Percentiles rank a stretch among this genome's conserved stretches.
phyloP scores from a whole-genome alignment of 1,140 invertebrate species.

The Bombus sylvicola region DNA sequence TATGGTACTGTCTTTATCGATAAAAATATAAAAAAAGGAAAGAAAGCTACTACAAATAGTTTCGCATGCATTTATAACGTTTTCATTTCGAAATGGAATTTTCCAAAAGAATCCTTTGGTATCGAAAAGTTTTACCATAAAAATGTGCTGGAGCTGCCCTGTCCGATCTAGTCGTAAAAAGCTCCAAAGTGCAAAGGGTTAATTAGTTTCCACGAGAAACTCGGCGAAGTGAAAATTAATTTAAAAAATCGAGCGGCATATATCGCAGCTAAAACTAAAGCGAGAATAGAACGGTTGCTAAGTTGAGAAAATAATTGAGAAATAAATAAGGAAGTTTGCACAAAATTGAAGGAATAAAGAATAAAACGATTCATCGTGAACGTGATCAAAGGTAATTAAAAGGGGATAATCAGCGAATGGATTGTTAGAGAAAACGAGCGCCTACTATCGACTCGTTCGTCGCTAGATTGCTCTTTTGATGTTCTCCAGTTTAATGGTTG shows the following conservation, averaged over 20 bases:
- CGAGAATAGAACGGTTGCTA: not conserved
- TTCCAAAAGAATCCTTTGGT: not conserved
- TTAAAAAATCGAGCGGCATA: not conserved
- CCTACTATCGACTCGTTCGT: not conserved
- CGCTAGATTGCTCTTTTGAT: constrained; percentile 32
- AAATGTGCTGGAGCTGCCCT: not conserved
- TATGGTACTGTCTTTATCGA: too few species aligned
- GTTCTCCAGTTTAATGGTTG: not conserved
- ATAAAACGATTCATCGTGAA: not conserved
- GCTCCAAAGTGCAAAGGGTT: not conserved
- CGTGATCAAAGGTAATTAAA: constrained; percentile 3
- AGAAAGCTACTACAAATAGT: too few species aligned
- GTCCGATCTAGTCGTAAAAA: not conserved
- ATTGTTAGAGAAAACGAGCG: not conserved
- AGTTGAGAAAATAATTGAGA: not conserved
- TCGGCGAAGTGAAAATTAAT: not conserved
- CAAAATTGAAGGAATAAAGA: not conserved
- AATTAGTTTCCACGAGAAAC: not conserved
- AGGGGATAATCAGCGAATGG: constrained; percentile 10
- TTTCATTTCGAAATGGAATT: too few species aligned
- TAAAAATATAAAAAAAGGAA: too few species aligned
- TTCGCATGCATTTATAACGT: too few species aligned
- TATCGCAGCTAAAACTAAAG: not conserved
- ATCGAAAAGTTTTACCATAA: not conserved
- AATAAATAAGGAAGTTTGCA: not conserved